Percentiles rank a stretch among this genome's conserved stretches.
Conservation (phyloP, 2,797 vertebrate species). For the Otolemur crassicaudatus region DNA sequence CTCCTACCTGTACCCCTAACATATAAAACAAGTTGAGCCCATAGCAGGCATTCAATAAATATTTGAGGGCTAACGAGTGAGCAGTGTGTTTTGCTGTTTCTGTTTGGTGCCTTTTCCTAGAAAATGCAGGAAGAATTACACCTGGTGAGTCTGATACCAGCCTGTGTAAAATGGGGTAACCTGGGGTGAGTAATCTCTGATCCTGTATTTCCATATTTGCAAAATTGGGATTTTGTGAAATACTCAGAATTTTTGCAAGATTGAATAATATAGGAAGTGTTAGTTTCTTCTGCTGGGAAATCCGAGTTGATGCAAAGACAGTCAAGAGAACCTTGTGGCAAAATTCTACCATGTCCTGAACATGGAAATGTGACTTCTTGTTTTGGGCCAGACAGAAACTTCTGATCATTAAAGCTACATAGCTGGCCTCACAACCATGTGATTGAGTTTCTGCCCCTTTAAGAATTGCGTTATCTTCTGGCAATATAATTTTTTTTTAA, state of each 20-base stretch:
- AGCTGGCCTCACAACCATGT: background rate
- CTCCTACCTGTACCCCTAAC: background rate
- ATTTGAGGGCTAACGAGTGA: background rate
- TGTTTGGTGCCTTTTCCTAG: background rate
- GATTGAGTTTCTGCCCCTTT: background rate
- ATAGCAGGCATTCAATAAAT: background rate
- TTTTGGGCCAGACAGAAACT: background rate
- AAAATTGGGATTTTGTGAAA: background rate
- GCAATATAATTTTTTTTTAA: background rate
- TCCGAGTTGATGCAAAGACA: background rate
- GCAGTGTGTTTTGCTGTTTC: background rate
- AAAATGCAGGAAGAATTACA: background rate
- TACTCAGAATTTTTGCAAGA: background rate
- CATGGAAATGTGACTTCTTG: background rate
- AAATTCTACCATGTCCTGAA: background rate
- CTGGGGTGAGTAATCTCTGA: background rate
- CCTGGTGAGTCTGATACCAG: background rate
- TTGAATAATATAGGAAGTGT: background rate
- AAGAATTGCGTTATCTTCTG: background rate
- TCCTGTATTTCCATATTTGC: background rate
- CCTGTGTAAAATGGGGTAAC: background rate
- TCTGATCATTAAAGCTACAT: background rate
- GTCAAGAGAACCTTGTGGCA: background rate
- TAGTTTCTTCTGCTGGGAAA: conserved; percentile 5
- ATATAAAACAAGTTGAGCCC: background rate